Percentiles rank a stretch among this genome's conserved stretches.
These are phyloP conservation scores for Rotaria macrura DNA, from an alignment of 2,888 invertebrate genomes.

Conservation along the genomic window DNA sequence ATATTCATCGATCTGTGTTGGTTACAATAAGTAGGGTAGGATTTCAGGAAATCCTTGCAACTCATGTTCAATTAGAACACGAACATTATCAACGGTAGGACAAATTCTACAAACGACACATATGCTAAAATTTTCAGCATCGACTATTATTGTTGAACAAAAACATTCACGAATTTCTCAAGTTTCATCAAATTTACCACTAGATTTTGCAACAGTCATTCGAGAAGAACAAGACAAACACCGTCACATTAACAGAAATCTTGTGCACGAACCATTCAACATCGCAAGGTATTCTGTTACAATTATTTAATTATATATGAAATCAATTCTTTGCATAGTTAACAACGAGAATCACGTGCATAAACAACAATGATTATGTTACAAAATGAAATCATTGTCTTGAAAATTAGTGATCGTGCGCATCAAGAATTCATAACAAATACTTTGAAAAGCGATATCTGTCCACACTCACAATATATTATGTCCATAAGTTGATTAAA, in stretches of 20 bases:
- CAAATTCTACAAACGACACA: slow-evolving; percentile 29
- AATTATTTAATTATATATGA: not conserved
- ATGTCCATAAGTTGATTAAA: slow-evolving; percentile 37
- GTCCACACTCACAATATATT: slow-evolving; percentile 41
- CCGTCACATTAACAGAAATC: not conserved
- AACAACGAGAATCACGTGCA: not conserved
- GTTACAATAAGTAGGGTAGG: slow-evolving; percentile 40
- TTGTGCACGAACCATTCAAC: not conserved
- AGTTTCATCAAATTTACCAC: slow-evolving; percentile 1
- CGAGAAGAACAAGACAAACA: not conserved
- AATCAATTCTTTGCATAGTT: not conserved
- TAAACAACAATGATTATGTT: not conserved
- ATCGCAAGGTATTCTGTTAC: not conserved
- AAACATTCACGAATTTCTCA: slow-evolving; percentile 24
- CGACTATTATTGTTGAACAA: not conserved
- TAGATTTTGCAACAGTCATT: not conserved
- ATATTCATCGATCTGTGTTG: slow-evolving; percentile 45
- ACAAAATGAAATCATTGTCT: slow-evolving; percentile 40
- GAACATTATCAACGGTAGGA: slow-evolving; percentile 35
- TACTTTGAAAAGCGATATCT: slow-evolving; percentile 43
- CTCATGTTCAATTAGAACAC: slow-evolving; percentile 34
- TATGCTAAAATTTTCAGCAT: not conserved
- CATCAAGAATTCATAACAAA: slow-evolving; percentile 45
- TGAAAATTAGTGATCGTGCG: slow-evolving; percentile 47
- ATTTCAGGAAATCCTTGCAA: slow-evolving; percentile 43